phyloP scores from a whole-genome alignment of 2,888 invertebrate genomes.

The Nomada goodeniana region DNA sequence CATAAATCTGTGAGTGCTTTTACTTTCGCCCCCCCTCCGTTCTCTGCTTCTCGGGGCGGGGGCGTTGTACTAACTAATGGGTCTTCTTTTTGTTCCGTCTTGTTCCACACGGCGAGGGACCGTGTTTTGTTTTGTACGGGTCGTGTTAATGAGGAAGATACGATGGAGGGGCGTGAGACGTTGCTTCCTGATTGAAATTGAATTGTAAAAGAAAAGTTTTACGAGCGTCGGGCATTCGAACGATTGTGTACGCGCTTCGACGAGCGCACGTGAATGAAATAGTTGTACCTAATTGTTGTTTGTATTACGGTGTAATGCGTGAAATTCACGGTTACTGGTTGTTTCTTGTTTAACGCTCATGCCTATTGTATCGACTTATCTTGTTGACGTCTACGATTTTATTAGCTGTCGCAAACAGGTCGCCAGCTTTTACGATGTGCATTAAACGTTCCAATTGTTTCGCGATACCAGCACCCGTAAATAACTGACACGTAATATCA shows the following conservation, averaged over 20 bases:
- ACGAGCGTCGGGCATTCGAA: not conserved
- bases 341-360: not conserved
- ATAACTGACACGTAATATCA: too few species aligned
- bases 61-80: conserved; percentile 39
- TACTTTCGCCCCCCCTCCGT: not conserved
- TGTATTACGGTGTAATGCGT: not conserved
- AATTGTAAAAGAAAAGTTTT: conserved; percentile 8
- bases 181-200: not conserved
- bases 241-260: not conserved
- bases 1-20: conserved; percentile 45
- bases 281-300: not conserved
- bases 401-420: too few species aligned
- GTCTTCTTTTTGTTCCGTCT: conserved; percentile 15
- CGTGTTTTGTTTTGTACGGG: conserved; percentile 8
- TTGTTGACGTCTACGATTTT: too few species aligned
- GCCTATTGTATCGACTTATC: too few species aligned
- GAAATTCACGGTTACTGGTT: not conserved
- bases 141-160: conserved; percentile 30
- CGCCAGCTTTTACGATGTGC: too few species aligned
- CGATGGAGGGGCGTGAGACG: not conserved
- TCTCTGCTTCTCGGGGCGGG: not conserved
- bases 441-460: too few species aligned
- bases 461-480: too few species aligned
- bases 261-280: not conserved
- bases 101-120: conserved; percentile 13